phyloP scores from a whole-genome alignment of 2,888 invertebrate species.

The Napeogenes sylphis region DNA sequence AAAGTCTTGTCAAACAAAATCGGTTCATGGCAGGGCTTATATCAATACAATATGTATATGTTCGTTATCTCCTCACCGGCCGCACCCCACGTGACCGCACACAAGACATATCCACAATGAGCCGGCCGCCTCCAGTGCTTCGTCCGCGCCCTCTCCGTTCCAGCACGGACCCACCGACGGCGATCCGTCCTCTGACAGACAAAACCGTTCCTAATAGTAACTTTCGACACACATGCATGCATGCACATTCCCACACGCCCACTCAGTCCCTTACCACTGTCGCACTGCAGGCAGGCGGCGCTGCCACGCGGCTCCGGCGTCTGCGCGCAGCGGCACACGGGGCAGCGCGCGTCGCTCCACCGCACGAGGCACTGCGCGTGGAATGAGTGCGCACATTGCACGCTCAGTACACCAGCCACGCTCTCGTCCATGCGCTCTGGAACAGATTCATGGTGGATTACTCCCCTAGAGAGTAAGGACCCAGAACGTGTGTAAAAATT shows the following conservation, averaged over 20 bases:
- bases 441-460: neutral
- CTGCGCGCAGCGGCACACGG: conserved; percentile 95
- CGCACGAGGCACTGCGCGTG: conserved; percentile 96
- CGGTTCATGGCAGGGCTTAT: neutral
- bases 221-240: neutral
- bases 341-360: conserved; percentile 98
- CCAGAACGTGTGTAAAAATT: no score
- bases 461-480: no score
- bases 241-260: neutral
- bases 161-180: conserved; percentile 44
- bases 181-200: conserved; percentile 11
- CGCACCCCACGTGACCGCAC: conserved; percentile 99
- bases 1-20: neutral
- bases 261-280: conserved; percentile 12
- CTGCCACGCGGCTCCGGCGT: conserved; percentile 87
- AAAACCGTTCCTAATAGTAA: neutral
- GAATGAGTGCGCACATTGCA: conserved; percentile 98
- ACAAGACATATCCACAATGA: conserved; percentile 99
- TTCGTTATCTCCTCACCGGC: conserved; percentile 80
- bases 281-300: conserved; percentile 83
- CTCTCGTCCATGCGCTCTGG: conserved; percentile 98
- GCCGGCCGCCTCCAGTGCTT: conserved; percentile 80
- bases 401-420: conserved; percentile 97
- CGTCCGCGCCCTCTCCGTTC: conserved; percentile 76
- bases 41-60: neutral